A percentile compares a stretch with the other conserved stretches of the same genome.
Evolutionary conservation across 2,113 vertebrate genomes (phyloP).

Genomic region (Caracal caracal): DNA sequence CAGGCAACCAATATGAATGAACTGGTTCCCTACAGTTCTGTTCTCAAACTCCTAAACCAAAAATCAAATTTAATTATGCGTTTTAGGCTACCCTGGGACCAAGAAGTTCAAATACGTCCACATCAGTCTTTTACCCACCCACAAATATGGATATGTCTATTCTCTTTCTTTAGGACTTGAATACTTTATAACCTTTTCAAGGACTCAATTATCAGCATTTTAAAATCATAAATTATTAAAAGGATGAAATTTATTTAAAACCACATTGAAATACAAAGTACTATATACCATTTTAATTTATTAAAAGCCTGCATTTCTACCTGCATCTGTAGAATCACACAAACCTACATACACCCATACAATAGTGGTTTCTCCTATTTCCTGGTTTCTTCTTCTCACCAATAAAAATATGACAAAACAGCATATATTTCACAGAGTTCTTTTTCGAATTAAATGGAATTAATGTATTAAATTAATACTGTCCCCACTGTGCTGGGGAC

Average conservation of each 20-base stretch:
- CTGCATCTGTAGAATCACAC: background rate
- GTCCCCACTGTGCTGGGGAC: background rate
- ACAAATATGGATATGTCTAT: background rate
- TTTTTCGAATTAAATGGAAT: background rate
- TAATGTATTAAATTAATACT: background rate
- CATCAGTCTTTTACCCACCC: background rate
- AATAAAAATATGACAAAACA: background rate
- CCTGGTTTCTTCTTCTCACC: background rate
- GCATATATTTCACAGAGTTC: background rate
- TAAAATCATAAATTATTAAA: conserved; percentile 20
- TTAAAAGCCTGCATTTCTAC: background rate
- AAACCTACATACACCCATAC: background rate
- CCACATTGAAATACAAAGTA: background rate
- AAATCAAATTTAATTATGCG: background rate
- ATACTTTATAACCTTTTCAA: background rate
- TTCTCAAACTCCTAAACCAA: background rate
- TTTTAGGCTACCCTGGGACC: background rate
- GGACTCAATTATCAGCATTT: background rate
- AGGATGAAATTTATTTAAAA: background rate
- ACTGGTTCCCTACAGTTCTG: background rate
- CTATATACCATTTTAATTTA: background rate
- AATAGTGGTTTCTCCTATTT: background rate
- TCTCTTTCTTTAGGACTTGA: background rate
- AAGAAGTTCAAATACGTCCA: background rate
- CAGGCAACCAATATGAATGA: background rate